phyloP scores from a whole-genome alignment of 2,113 vertebrate species.

The Spea bombifrons region DNA sequence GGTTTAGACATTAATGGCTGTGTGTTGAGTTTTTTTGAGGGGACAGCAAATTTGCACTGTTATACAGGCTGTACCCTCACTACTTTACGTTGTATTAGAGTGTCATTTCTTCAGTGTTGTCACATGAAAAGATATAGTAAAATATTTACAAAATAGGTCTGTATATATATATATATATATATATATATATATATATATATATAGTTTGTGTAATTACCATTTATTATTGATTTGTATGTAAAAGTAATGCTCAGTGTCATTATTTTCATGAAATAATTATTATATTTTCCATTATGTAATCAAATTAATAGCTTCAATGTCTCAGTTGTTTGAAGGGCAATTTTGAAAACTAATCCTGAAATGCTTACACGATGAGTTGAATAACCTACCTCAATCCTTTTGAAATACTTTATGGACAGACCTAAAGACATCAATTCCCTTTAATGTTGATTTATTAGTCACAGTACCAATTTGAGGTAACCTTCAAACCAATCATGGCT shows the following conservation, averaged over 20 bases:
- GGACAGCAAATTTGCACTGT: no score
- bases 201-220: not conserved
- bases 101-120: no score
- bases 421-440: not conserved
- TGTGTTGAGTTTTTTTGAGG: no score
- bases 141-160: no score
- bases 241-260: not conserved
- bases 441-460: constrained; percentile 8
- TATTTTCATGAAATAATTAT: not conserved
- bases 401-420: not conserved
- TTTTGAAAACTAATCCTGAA: not conserved
- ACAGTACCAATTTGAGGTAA: constrained; percentile 15
- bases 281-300: not conserved
- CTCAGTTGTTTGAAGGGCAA: not conserved
- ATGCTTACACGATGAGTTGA: not conserved
- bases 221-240: not conserved
- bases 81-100: no score
- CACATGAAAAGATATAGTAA: no score
- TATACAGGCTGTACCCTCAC: no score
- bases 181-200: no score
- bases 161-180: no score
- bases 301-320: not conserved
- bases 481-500: not conserved
- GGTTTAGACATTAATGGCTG: no score
- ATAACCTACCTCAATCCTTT: not conserved